phyloP scores from a whole-genome alignment of 2,113 vertebrate species.

The Antigone vipio region DNA sequence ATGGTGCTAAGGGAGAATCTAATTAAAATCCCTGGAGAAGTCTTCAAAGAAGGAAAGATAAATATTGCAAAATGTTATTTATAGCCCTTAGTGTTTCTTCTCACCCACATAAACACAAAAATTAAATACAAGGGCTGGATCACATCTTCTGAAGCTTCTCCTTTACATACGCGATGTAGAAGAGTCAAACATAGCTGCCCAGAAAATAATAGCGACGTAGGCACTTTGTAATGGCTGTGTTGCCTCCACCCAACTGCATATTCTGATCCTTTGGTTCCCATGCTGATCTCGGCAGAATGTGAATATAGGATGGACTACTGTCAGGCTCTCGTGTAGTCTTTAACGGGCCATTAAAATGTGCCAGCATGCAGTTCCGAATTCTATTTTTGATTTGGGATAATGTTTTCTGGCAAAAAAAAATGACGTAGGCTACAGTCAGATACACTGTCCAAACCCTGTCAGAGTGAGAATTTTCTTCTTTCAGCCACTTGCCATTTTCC shows the following conservation, averaged over 20 bases:
- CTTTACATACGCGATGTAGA: background rate
- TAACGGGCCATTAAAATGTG: background rate
- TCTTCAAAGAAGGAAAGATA: constrained; percentile 11
- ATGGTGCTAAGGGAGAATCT: background rate
- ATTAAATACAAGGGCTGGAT: background rate
- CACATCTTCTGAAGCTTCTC: background rate
- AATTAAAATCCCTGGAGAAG: background rate
- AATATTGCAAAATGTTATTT: constrained; percentile 19
- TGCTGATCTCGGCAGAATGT: background rate
- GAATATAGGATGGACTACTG: background rate
- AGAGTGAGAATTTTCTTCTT: background rate
- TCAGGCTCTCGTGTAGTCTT: background rate
- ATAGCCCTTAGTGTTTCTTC: background rate
- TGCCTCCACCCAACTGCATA: background rate
- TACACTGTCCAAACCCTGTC: background rate
- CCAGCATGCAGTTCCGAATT: background rate
- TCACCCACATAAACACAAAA: background rate
- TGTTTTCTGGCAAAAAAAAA: background rate
- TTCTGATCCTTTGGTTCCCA: background rate
- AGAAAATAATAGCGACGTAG: background rate
- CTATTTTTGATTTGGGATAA: background rate
- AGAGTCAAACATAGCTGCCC: background rate
- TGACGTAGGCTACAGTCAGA: background rate
- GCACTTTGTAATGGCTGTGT: background rate
- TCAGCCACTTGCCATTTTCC: background rate